Evolutionary conservation across 2,113 vertebrate species (phyloP).

Genomic region (Panthera leo): DNA sequence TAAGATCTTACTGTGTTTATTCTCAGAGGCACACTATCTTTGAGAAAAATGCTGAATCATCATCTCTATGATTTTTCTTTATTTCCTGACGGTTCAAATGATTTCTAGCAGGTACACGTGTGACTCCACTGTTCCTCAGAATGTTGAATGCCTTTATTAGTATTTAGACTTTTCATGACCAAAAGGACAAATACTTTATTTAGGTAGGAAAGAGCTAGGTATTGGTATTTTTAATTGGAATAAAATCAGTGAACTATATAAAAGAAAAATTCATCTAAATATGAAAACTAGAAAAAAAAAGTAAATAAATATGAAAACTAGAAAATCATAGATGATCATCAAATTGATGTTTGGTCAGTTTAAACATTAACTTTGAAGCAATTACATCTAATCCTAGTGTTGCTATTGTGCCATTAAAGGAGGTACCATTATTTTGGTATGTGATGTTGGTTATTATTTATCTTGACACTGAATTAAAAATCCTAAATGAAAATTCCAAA

Average conservation of each 20-base stretch:
- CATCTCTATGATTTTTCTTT: background rate
- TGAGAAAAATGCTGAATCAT: conserved; percentile 16
- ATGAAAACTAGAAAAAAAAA: background rate
- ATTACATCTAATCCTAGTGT: background rate
- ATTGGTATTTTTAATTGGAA: background rate
- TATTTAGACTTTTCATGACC: background rate
- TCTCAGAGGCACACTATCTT: background rate
- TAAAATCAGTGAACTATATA: background rate
- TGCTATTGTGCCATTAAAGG: background rate
- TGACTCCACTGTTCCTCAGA: background rate
- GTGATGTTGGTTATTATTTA: background rate
- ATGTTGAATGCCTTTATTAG: background rate
- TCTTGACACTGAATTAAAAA: background rate
- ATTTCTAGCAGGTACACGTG: background rate
- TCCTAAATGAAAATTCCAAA: background rate
- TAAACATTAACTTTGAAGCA: background rate
- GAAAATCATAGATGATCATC: background rate
- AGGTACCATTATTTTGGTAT: background rate
- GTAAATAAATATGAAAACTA: background rate
- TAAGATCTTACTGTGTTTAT: background rate
- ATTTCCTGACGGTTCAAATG: background rate
- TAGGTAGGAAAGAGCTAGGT: background rate
- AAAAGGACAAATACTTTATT: background rate
- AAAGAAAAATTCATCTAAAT: background rate
- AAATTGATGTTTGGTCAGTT: background rate